A percentile compares a stretch with the other conserved stretches of the same genome.
phyloP scores from a whole-genome alignment of 1,140 invertebrate genomes.

The Drosophila auraria region DNA sequence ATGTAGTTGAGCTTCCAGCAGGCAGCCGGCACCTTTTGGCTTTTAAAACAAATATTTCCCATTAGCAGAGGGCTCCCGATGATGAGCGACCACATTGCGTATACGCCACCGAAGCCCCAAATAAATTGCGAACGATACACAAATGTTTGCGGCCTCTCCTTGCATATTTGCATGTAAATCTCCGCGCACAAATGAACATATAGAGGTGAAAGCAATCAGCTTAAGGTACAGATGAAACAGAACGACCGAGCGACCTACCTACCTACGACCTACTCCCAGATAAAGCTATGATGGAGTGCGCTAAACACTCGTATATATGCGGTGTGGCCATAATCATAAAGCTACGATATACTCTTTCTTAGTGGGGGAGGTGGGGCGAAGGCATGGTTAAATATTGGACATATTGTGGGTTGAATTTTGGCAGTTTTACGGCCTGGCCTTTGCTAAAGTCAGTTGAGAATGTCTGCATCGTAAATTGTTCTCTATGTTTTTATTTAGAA shows the following conservation, averaged over 20 bases:
- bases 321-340: slow-evolving; percentile 36
- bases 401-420: slow-evolving; percentile 1
- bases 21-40: slow-evolving; percentile 66
- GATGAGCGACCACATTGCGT: slow-evolving; percentile 68
- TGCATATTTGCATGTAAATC: slow-evolving; percentile 25
- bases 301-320: slow-evolving; percentile 23
- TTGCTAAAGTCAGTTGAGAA: not conserved
- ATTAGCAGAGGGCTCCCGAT: slow-evolving; percentile 60
- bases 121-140: slow-evolving; percentile 45
- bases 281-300: slow-evolving; percentile 31
- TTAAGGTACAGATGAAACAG: slow-evolving; percentile 10
- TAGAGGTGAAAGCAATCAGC: slow-evolving; percentile 44
- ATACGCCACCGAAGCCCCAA: slow-evolving; percentile 61
- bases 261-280: slow-evolving; percentile 16
- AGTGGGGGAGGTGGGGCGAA: not conserved
- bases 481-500: not conserved
- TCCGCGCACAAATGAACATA: slow-evolving; percentile 32
- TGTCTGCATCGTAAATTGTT: not conserved
- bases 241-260: not conserved
- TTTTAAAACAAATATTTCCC: slow-evolving; percentile 82
- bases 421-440: not conserved
- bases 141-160: slow-evolving; percentile 23
- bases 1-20: slow-evolving; percentile 27
- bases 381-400: not conserved
- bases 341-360: slow-evolving; percentile 3